These are phyloP conservation scores for Sphaeridia pumilis DNA, from an alignment of 2,888 invertebrate genomes.

Conservation along the genomic window DNA sequence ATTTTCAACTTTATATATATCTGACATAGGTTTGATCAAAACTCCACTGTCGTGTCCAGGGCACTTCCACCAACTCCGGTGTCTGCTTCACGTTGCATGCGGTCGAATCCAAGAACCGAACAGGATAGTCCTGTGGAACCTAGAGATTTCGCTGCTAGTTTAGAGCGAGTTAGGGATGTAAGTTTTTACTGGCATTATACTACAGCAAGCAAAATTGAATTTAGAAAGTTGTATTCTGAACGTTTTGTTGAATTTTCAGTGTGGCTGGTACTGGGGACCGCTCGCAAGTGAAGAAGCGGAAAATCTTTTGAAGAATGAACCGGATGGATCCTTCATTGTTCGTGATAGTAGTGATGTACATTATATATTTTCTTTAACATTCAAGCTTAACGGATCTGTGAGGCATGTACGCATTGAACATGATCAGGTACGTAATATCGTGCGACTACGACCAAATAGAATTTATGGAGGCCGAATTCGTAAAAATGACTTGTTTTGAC, in stretches of 20 bases:
- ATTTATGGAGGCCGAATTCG: not conserved
- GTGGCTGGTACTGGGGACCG: constrained; percentile 94
- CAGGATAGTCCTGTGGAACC: constrained; percentile 23
- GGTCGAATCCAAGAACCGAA: not conserved
- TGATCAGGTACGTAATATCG: constrained; percentile 53
- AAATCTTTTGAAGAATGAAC: constrained; percentile 78
- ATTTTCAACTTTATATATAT: no score
- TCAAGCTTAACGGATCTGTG: constrained; percentile 78
- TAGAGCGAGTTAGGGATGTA: constrained; percentile 88
- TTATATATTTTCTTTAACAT: constrained; percentile 86
- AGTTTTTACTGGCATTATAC: constrained; percentile 41
- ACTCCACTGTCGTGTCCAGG: constrained; percentile 11
- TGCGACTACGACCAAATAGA: not conserved
- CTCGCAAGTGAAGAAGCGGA: constrained; percentile 83
- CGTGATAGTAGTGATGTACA: constrained; percentile 89
- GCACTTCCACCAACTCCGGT: constrained; percentile 17
- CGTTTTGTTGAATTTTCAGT: constrained; percentile 47
- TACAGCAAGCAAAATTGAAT: not conserved
- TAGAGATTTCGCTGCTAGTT: constrained; percentile 72
- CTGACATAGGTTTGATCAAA: no score
- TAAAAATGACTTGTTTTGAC: constrained; percentile 1
- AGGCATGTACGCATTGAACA: constrained; percentile 88
- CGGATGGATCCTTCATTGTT: constrained; percentile 86
- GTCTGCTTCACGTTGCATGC: not conserved
- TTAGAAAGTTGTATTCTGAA: not conserved